Evolutionary conservation across 2,113 vertebrate genomes (phyloP), one percentile per base, ranked within the genome.

Genomic region (Mola mola): DNA sequence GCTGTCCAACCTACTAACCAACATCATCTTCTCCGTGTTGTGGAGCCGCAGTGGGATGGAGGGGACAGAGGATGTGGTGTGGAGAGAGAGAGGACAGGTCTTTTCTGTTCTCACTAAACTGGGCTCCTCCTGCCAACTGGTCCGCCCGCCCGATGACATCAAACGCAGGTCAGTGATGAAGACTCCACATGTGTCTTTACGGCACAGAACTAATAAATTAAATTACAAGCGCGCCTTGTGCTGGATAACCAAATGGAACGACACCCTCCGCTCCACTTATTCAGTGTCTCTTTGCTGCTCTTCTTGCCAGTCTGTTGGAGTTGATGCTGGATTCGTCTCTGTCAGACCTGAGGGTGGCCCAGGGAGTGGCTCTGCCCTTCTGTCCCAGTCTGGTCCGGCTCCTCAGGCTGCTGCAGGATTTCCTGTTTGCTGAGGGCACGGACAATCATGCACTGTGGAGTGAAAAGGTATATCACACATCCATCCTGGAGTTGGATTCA

Each of bases 291-390:
- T 46, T 47, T 74, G 4, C 15, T 1, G 15, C 25, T 66, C n/a
- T 60, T 25, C 74, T 15, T 52, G 13, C 22, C 79, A 99, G 97
- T 88, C 89, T 99, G 53, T 78, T 99, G 88, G 97, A 99, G 92
- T 96, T 98, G 96, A 99, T 99, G 97, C 78, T 99, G 90, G 97
- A 99, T 83, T 98, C 97, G 0, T 95, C 96, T 1, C 74, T 97
- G 81, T 95, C 93, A 0, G 97, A 99, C 78, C 82, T 98, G 78
- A 93, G 94, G 74, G 94, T 95, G 2, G 85, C 92, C 0, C 82
- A 92, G 0, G 72, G 87, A 0, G 75, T 90, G 1, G 15, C 81
- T 16, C 72, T 93, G 68, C 89, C 93, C 0, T 93, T 95, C 84
- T 89, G 89, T 53, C 95, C 95, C 68, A 96, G 94, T 1, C 89